Evolutionary conservation across 2,113 vertebrate species (phyloP).

Genomic region (Syngnathus scovelli): DNA sequence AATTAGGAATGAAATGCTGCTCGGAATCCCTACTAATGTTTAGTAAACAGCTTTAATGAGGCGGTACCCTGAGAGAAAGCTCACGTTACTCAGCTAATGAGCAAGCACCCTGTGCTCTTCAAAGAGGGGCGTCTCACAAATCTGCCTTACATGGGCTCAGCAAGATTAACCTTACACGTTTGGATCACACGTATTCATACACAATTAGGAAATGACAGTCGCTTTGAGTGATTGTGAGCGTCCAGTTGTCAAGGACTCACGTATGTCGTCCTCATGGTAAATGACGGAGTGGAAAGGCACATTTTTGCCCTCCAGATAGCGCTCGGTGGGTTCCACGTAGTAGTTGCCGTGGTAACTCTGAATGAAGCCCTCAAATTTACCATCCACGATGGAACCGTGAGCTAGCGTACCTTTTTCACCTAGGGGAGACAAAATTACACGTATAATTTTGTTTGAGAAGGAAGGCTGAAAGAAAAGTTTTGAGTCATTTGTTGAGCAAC

Average conservation of each 20-base stretch:
- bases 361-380: constrained; percentile 96
- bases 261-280: constrained; percentile 97
- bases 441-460: background rate
- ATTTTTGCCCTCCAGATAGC: constrained; percentile 84
- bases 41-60: constrained; percentile 41
- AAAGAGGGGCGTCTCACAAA: constrained; percentile 31
- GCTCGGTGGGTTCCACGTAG: constrained; percentile 90
- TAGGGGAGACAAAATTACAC: constrained; percentile 47
- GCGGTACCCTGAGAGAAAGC: constrained; percentile 41
- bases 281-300: constrained; percentile 97
- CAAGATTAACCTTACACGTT: constrained; percentile 35
- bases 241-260: constrained; percentile 72
- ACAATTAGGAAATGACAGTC: constrained; percentile 15
- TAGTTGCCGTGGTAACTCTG: constrained; percentile 86
- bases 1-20: constrained; percentile 22
- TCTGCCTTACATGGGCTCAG: constrained; percentile 29
- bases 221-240: background rate
- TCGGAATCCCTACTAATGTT: constrained; percentile 30
- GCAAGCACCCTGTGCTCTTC: constrained; percentile 41
- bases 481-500: background rate
- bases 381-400: constrained; percentile 89
- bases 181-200: constrained; percentile 25
- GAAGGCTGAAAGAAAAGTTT: background rate
- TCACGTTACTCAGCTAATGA: constrained; percentile 53
- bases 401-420: constrained; percentile 89